These are phyloP conservation scores for Polyergus mexicanus DNA, from an alignment of 1,140 invertebrate genomes.

Conservation along the genomic window DNA sequence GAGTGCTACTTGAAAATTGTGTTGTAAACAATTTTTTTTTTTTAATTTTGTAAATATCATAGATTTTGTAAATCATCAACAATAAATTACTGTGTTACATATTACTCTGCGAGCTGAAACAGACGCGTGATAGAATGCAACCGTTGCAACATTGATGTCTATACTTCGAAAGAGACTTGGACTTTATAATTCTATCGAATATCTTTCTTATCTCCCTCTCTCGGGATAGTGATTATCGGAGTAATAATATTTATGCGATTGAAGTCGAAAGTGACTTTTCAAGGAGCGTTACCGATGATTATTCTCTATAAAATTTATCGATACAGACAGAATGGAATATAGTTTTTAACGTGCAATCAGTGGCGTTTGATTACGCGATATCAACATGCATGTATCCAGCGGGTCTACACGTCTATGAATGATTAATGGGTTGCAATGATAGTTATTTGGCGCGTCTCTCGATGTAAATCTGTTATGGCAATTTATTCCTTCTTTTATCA, in stretches of 20 bases:
- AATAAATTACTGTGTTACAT: too few species aligned
- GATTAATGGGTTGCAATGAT: constrained; percentile 22
- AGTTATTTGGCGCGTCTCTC: neutral
- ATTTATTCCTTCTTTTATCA: neutral
- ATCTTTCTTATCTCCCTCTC: neutral
- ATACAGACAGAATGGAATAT: neutral
- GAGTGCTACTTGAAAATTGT: neutral
- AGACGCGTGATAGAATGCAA: constrained; percentile 37
- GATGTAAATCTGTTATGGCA: neutral
- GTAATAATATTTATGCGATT: neutral
- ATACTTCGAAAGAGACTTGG: too few species aligned
- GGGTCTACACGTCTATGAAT: neutral
- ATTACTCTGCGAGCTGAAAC: neutral
- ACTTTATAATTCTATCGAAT: neutral
- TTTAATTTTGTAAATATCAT: neutral
- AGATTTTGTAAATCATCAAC: neutral
- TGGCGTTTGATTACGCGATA: constrained; percentile 4
- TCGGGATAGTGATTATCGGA: neutral
- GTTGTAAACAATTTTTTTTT: neutral
- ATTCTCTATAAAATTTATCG: too few species aligned
- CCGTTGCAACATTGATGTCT: constrained; percentile 35
- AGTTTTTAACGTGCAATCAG: constrained; percentile 28
- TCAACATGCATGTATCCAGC: constrained; percentile 16
- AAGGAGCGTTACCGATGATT: neutral
- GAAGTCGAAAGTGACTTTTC: neutral